phyloP scores from a whole-genome alignment of 2,113 vertebrate species.

The Oostethus manadensis region DNA sequence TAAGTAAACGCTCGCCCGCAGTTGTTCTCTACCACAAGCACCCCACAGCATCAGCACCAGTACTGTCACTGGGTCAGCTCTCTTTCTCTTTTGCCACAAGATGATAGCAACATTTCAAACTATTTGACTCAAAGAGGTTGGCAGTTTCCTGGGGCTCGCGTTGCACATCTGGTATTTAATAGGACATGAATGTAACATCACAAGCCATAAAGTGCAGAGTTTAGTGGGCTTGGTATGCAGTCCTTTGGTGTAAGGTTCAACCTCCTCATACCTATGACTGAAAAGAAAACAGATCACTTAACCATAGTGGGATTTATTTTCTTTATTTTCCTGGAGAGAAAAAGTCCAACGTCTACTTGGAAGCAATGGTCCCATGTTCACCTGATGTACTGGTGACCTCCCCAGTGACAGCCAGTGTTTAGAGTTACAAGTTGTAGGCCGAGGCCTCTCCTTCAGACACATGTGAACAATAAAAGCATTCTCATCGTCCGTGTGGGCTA shows the following conservation, averaged over 20 bases:
- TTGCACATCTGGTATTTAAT: conserved; percentile 6
- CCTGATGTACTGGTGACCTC: conserved; percentile 15
- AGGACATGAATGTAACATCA: conserved; percentile 5
- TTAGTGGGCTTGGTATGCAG: background rate
- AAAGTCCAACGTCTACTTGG: background rate
- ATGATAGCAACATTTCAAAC: conserved; percentile 15
- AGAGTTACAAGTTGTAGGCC: conserved; percentile 20
- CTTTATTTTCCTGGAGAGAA: background rate
- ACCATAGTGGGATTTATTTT: background rate
- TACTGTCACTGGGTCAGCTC: conserved; percentile 1
- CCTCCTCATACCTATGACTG: conserved; percentile 1
- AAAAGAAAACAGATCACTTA: background rate
- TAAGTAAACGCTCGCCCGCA: conserved; percentile 6
- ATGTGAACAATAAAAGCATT: conserved; percentile 50
- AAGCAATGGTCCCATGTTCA: conserved; percentile 2
- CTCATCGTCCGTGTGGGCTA: conserved; percentile 25
- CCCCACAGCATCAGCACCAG: conserved; percentile 20
- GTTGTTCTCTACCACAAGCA: conserved; percentile 1
- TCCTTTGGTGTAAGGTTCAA: background rate
- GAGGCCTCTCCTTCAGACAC: conserved; percentile 29
- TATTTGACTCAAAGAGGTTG: background rate
- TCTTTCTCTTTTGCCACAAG: conserved; percentile 6
- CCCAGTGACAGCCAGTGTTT: conserved; percentile 19
- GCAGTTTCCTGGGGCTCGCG: background rate
- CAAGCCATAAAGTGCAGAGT: background rate